Base-by-base conservation (phyloP, 2,888 invertebrate species). In the Exephanes ischioxanthus region DNA sequence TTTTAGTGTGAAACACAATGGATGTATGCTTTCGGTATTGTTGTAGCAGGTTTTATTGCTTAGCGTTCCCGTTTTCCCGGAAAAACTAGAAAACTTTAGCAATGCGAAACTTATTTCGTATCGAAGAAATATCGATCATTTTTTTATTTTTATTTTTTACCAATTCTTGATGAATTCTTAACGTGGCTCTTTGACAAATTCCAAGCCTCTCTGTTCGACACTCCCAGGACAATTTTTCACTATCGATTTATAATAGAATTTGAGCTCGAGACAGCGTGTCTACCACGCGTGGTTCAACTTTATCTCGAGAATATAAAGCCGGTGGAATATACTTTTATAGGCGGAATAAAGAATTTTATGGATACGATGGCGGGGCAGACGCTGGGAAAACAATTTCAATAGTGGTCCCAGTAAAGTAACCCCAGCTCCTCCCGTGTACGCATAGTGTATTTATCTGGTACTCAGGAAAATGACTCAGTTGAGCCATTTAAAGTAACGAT, bases 341-440 rank as follows among this genome's bases (percentile, higher is more conserved):
- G 33, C 33, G 6, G 33, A 33, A 33, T 33, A 33, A 33, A 5
- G 4, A 33, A 4, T 33, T 33, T 33, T 22, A 66, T 41, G 45
- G 66, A 73, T 41, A 55, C 71, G 45, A 66, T 55, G 58, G 33
- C 66, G 63, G 71, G 76, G 77, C 58, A 22, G 67, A 75, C 63
- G 53, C 85, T 83, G 88, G 88, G 88, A 90, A 91, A 92, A 92
- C 90, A 91, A 92, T 92, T 89, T 88, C 87, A 90, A 89, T 91
- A 91, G 91, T 89, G 90, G 85, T 77, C 86, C 78, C 82, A 22
- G 5, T 41, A 33, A 89, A 86, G 90, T 90, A 90, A 91, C 90
- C 91, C 90, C 88, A 92, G 91, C 90, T 91, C 87, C 88, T 66
- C 76, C 70, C 67, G 22, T 58, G 70, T 76, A 19, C n/a, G 19